These are phyloP conservation scores for Chelon auratus DNA, from an alignment of 2,797 vertebrate species.

Conservation along the genomic window DNA sequence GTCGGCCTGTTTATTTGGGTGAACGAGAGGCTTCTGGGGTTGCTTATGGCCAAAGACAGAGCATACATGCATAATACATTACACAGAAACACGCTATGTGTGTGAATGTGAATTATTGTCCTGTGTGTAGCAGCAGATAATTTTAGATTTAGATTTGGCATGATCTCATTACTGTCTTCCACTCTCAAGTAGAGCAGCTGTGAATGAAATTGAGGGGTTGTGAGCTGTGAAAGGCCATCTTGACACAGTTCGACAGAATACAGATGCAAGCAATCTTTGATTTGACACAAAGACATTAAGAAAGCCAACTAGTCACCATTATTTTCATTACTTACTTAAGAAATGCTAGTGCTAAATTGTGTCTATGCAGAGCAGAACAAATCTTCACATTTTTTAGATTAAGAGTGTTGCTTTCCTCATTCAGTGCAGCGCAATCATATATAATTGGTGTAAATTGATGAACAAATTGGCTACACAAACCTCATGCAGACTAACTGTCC, in stretches of 20 bases:
- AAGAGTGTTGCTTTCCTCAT: not conserved
- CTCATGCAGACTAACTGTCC: not conserved
- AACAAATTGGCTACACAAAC: not conserved
- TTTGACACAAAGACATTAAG: too few species aligned
- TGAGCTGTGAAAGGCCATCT: slow-evolving; percentile 40
- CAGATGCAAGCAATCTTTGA: slow-evolving; percentile 13
- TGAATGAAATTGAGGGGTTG: slow-evolving; percentile 46
- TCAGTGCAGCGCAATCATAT: not conserved
- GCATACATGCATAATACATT: slow-evolving; percentile 84
- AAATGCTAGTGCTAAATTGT: not conserved
- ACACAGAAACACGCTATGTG: slow-evolving; percentile 55
- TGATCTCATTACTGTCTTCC: slow-evolving; percentile 67
- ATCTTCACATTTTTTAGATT: not conserved
- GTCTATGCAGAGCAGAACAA: too few species aligned
- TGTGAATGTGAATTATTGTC: slow-evolving; percentile 78
- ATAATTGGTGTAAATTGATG: not conserved
- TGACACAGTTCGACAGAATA: slow-evolving; percentile 50
- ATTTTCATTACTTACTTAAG: not conserved
- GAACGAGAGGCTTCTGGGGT: slow-evolving; percentile 78
- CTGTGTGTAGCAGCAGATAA: slow-evolving; percentile 60
- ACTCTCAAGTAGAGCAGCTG: slow-evolving; percentile 63
- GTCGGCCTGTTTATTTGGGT: slow-evolving; percentile 84
- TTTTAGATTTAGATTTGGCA: slow-evolving; percentile 70
- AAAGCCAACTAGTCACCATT: not conserved
- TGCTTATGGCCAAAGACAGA: slow-evolving; percentile 79